Base-by-base conservation (phyloP, 2,888 invertebrate genomes). In the Meloe dianella region DNA sequence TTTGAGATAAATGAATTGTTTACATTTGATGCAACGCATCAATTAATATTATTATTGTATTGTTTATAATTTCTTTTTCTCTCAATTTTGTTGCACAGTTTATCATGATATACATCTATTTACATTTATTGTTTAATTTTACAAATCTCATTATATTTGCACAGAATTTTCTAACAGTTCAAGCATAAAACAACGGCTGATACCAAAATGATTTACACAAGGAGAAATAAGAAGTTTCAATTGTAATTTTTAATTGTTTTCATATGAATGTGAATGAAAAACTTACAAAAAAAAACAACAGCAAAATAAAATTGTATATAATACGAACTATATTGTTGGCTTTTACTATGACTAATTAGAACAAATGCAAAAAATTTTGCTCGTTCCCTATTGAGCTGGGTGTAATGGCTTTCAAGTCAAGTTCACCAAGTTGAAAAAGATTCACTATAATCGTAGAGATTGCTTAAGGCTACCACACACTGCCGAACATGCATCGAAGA, bases 191-290 rank as follows among this genome's bases (percentile, higher is more conserved):
- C 61, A 67, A 63, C 63, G 65, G 68, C 65, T 51, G 38, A 65
- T 68, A 68, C 68, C 68, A 68, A 68, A 65, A 68, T 38, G 61
- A 63, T 65, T 61, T 60, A 62, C 60, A 60, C 60, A 38, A 65
- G 14, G 8, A 47, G 47, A 63, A 56, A 60, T 32, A 29, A 65
- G 60, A n/a, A n/a, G 68, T 65, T 68, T 68, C 68, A 65, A 68
- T 20, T 65, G 61, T 65, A 65, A 64, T 60, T 63, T 65, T 65
- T 64, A 61, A 41, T 65, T 68, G 65, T 68, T 65, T 68, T 68
- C 65, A 68, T 63, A 65, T 68, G 61, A 69, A 68, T 72, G 67
- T 66, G 24, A 12, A 22, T 12, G 24, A 54, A 24, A 54, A 17
- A 20, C 12, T n/a, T n/a, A n/a, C 6, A 17, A 41, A 41, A 41